Conservation (phyloP, 2,888 invertebrate genomes). For the Rhagophthalmus giganteus region DNA sequence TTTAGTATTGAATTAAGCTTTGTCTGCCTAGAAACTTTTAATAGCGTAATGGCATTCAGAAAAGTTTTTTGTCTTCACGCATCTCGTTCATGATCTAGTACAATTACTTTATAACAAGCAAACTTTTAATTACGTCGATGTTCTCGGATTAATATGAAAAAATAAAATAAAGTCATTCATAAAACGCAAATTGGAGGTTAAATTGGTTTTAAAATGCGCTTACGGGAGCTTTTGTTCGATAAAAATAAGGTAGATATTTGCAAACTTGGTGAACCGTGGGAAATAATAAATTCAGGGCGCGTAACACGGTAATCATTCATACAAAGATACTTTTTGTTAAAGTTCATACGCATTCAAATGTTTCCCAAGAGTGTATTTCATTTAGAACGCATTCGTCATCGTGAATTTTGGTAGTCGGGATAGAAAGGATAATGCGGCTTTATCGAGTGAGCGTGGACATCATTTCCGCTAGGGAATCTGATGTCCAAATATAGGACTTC, state of each 20-base stretch:
- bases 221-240: neutral
- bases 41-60: no score
- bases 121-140: no score
- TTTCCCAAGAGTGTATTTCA: slow-evolving; percentile 19
- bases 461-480: slow-evolving; percentile 14
- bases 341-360: slow-evolving; percentile 20
- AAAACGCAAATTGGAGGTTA: neutral
- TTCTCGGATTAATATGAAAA: no score
- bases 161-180: no score
- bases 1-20: no score
- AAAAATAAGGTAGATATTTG: neutral
- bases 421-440: slow-evolving; percentile 14
- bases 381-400: slow-evolving; percentile 12
- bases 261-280: neutral
- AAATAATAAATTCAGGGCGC: slow-evolving; percentile 16
- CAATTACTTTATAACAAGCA: no score
- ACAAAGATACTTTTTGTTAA: slow-evolving; percentile 17
- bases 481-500: slow-evolving; percentile 15
- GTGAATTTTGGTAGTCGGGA: slow-evolving; percentile 11
- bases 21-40: no score
- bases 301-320: slow-evolving; percentile 14
- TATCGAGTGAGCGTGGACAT: slow-evolving; percentile 18
- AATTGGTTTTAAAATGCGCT: neutral
- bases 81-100: no score
- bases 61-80: no score